Conservation (phyloP, 2,797 vertebrate genomes). For the Coendou prehensilis region DNA sequence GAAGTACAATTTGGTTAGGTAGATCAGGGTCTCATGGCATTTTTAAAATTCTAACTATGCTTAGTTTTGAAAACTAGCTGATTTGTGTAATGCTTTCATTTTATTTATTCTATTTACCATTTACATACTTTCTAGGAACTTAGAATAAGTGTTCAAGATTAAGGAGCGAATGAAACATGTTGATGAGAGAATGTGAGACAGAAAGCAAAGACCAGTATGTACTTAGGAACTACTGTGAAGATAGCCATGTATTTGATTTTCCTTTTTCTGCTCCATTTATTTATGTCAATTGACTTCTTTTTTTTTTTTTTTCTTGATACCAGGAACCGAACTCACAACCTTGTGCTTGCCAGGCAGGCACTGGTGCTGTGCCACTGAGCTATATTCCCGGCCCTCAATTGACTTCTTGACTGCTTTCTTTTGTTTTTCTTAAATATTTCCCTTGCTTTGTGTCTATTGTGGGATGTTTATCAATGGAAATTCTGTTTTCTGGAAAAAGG, state of each 20-base stretch:
- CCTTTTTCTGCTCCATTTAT: not conserved
- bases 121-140: constrained; percentile 11
- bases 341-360: too few relatives aligned
- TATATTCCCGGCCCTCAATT: not conserved
- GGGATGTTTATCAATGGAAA: not conserved
- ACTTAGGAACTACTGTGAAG: not conserved
- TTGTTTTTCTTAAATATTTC: constrained; percentile 42
- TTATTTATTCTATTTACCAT: not conserved
- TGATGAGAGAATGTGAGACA: not conserved
- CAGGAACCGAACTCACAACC: too few relatives aligned
- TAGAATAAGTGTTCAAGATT: constrained; percentile 37
- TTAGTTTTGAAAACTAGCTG: constrained; percentile 34
- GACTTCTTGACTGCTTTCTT: not conserved
- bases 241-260: not conserved
- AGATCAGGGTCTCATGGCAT: not conserved
- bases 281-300: not conserved
- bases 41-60: not conserved
- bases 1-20: not conserved
- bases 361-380: too few relatives aligned
- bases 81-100: constrained; percentile 7
- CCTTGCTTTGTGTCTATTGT: constrained; percentile 8
- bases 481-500: constrained; percentile 41
- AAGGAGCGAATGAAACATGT: constrained; percentile 8
- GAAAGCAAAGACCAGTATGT: not conserved
- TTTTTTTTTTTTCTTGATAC: constrained; percentile 6